Base-by-base conservation (phyloP, 2,797 vertebrate genomes). In the Spea hammondii region DNA sequence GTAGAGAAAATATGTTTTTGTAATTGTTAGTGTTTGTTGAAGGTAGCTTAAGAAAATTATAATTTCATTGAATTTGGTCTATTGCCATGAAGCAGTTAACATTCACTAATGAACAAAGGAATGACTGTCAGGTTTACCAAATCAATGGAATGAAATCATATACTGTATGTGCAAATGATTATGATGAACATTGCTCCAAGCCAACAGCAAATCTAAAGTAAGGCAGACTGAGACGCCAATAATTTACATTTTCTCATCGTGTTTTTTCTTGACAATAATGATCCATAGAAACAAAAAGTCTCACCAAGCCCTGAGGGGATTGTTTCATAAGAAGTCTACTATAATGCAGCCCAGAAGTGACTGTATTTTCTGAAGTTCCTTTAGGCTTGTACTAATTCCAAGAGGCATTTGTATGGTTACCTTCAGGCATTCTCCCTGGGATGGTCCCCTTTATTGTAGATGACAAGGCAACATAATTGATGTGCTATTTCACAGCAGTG, bases 381-480 rank as follows among this genome's bases (percentile, higher is more conserved):
- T 59, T 51, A 71, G 79, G 76, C 79, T 76, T 76, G 69, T 66
- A 71, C 50, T 62, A 51, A 49, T 79, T 65, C 32, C 68, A 68
- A 68, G 62, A 72, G 68, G 50, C 74, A 74, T 74, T 69, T 74
- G 72, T 79, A 74, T 79, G 55, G 68, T 74, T 69, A 68, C 74
- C 79, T 77, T 76, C 79, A 44, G 79, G 64, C 69, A 77, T 72
- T 64, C 57, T 77, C 70, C 74, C 79, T 68, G 69, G 69, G 74
- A 77, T 72, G 60, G 48, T 60, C 62, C 68, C 14, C 74, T 81
- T 72, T 77, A 77, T 67, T 72, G 69, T 60, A 68, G 32, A 47
- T 81, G 79, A 59, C 74, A 77, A 66, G 74, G 53, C 53, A 69
- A 81, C 74, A 81, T 77, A 81, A 81, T 72, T 60, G 79, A 81